Evolutionary conservation across 2,113 vertebrate species (phyloP).

Genomic region (Cranoglanis bouderius): DNA sequence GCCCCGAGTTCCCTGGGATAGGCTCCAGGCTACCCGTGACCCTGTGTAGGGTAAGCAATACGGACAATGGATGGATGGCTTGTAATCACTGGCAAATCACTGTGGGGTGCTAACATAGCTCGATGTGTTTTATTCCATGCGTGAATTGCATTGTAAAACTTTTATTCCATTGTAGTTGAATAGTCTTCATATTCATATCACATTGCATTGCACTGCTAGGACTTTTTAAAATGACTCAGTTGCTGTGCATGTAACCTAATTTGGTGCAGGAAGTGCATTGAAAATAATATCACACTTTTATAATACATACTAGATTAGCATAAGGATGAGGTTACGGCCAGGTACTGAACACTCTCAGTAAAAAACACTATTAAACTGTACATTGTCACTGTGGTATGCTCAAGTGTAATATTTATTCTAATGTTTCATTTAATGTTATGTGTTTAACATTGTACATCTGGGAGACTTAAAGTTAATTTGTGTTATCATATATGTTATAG

Average conservation of each 20-base stretch:
- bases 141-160: neutral
- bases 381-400: neutral
- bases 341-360: neutral
- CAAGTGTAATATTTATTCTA: neutral
- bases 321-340: neutral
- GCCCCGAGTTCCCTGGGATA: no score
- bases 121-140: neutral
- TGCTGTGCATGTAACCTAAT: neutral
- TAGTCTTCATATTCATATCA: neutral
- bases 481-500: neutral
- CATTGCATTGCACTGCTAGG: neutral
- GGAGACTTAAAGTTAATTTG: neutral
- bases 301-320: neutral
- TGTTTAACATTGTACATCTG: neutral
- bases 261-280: neutral
- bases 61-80: no score
- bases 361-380: neutral
- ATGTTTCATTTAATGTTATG: neutral
- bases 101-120: neutral
- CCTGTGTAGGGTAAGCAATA: no score
- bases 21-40: no score
- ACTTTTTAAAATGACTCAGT: neutral
- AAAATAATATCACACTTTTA: neutral
- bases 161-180: neutral
- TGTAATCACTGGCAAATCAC: neutral